These are phyloP conservation scores for Cactoblastis cactorum DNA, from an alignment of 2,888 invertebrate species.

Conservation along the genomic window DNA sequence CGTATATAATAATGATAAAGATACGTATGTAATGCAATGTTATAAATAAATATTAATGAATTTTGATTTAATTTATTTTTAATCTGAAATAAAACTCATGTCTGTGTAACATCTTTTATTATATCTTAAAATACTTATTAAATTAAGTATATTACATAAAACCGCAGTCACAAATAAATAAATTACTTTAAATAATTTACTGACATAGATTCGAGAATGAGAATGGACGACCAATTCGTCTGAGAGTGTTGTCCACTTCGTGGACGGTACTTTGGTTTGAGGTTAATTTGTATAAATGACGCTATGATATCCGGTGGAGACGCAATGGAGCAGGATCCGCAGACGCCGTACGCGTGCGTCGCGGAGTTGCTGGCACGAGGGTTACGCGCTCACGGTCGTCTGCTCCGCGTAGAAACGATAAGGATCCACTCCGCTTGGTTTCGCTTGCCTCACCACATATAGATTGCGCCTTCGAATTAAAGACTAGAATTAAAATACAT, in stretches of 20 bases:
- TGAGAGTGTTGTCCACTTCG: constrained; percentile 49
- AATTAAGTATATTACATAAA: constrained; percentile 65
- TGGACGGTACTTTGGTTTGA: constrained; percentile 73
- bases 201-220: constrained; percentile 70
- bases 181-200: constrained; percentile 76
- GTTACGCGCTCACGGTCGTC: constrained; percentile 52
- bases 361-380: constrained; percentile 21
- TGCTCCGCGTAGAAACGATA: constrained; percentile 80
- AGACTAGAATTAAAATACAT: constrained; percentile 73
- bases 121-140: constrained; percentile 64
- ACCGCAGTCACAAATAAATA: constrained; percentile 74
- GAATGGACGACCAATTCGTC: constrained; percentile 54
- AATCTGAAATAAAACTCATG: constrained; percentile 47
- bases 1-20: too few relatives aligned
- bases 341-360: constrained; percentile 16
- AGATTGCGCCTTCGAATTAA: constrained; percentile 81
- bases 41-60: not conserved
- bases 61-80: not conserved
- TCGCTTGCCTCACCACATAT: constrained; percentile 81
- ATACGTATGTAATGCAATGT: too few relatives aligned
- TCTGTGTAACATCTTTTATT: constrained; percentile 57
- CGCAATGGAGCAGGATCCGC: too few relatives aligned
- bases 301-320: constrained; percentile 36
- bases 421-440: constrained; percentile 76
- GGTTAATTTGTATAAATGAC: constrained; percentile 53